A percentile compares a stretch with the other conserved stretches of the same genome.
Conservation (phyloP, 2,113 vertebrate species). For the Emydocephalus ijimae region DNA sequence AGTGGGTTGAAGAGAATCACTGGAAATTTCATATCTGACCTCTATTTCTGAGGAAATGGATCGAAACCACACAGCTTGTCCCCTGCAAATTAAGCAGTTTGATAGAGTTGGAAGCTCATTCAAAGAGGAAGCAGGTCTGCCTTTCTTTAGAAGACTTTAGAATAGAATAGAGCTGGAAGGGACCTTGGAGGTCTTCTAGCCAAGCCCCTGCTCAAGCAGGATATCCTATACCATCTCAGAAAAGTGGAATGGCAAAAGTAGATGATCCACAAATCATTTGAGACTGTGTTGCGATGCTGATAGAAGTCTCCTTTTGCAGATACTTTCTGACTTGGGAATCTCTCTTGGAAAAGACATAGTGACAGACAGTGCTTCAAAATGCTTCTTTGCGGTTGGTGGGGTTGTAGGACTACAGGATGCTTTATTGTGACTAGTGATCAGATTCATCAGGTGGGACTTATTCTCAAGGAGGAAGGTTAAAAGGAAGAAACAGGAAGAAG, state of each 20-base stretch:
- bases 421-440: too few species aligned
- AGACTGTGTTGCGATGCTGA: background rate
- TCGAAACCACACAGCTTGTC: background rate
- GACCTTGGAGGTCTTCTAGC: too few species aligned
- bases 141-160: background rate
- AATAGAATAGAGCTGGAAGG: too few species aligned
- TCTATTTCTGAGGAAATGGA: background rate
- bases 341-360: background rate
- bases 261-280: background rate
- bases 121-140: background rate
- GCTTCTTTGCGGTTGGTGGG: background rate
- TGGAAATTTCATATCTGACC: background rate
- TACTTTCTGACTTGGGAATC: background rate
- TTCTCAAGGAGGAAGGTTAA: too few species aligned
- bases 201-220: too few species aligned
- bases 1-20: conserved; percentile 17
- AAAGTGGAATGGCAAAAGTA: background rate
- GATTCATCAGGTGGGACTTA: too few species aligned
- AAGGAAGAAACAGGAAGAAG: too few species aligned
- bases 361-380: background rate
- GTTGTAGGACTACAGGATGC: too few species aligned
- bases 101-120: background rate
- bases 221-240: too few species aligned
- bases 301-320: background rate
- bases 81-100: background rate